Percentiles rank a stretch among this genome's conserved stretches.
These are phyloP conservation scores for Enteromius trimaculatus DNA, from an alignment of 2,797 vertebrate species.

Conservation along the genomic window DNA sequence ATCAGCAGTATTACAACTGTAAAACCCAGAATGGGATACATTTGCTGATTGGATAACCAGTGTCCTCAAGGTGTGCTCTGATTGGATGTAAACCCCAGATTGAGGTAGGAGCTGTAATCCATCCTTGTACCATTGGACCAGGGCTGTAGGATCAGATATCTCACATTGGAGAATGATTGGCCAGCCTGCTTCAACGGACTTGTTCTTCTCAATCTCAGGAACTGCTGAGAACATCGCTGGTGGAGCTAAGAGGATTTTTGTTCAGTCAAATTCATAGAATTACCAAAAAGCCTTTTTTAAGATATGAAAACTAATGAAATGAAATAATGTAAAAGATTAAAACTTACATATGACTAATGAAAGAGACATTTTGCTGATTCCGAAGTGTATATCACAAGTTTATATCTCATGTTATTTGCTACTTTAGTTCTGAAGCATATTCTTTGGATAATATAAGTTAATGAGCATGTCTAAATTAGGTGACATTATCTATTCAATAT, in stretches of 20 bases:
- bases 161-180: constrained; percentile 79
- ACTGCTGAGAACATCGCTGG: constrained; percentile 80
- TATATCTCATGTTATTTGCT: constrained; percentile 21
- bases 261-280: constrained; percentile 66
- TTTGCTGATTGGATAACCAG: constrained; percentile 75
- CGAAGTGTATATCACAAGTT: background rate
- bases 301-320: constrained; percentile 45
- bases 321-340: constrained; percentile 17
- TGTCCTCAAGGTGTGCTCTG: constrained; percentile 75
- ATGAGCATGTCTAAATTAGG: constrained; percentile 21
- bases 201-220: constrained; percentile 78
- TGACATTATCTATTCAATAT: constrained; percentile 21
- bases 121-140: constrained; percentile 81
- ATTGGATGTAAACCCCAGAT: constrained; percentile 77
- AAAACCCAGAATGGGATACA: constrained; percentile 79
- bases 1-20: constrained; percentile 76
- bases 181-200: constrained; percentile 76
- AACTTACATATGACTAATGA: constrained; percentile 6
- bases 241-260: constrained; percentile 75
- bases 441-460: constrained; percentile 8
- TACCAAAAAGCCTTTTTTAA: constrained; percentile 50
- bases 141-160: constrained; percentile 74
- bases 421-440: background rate
- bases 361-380: constrained; percentile 26
- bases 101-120: constrained; percentile 78